Evolutionary conservation across 2,113 vertebrate species (phyloP).

Genomic region (Bos taurus): DNA sequence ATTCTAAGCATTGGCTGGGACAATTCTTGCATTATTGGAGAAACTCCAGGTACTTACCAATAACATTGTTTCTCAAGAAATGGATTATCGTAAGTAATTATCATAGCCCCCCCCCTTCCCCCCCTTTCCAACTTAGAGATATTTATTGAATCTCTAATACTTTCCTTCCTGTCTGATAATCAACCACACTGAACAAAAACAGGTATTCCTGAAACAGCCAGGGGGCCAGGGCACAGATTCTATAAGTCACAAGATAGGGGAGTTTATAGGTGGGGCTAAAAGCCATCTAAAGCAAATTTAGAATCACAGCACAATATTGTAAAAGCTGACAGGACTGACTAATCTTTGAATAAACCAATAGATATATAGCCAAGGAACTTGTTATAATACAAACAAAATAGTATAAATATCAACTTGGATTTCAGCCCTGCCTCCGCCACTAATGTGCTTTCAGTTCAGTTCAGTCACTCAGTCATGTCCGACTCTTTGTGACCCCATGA

Average conservation of each 20-base stretch:
- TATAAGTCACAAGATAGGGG: constrained; percentile 1
- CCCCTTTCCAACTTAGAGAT: constrained; percentile 10
- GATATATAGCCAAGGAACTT: not conserved
- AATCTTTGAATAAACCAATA: not conserved
- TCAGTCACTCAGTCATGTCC: no score
- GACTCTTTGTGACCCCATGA: no score
- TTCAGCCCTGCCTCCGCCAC: not conserved
- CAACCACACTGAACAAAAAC: constrained; percentile 1
- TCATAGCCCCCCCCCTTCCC: constrained; percentile 21
- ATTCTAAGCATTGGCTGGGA: not conserved
- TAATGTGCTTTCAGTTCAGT: not conserved
- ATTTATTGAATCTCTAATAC: constrained; percentile 26
- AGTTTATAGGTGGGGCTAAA: not conserved
- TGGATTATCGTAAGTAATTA: constrained; percentile 27
- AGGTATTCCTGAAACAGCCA: constrained; percentile 33
- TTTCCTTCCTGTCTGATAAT: constrained; percentile 3
- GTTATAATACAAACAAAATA: not conserved
- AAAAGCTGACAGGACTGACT: not conserved
- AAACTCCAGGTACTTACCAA: constrained; percentile 66
- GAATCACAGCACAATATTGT: not conserved
- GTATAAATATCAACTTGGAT: not conserved
- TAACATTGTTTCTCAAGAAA: constrained; percentile 58
- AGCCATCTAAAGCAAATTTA: constrained; percentile 17
- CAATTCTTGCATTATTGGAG: constrained; percentile 43
- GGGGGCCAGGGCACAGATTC: constrained; percentile 7